Base-by-base conservation (phyloP, 2,797 vertebrate species). In the Rachycentron canadum region DNA sequence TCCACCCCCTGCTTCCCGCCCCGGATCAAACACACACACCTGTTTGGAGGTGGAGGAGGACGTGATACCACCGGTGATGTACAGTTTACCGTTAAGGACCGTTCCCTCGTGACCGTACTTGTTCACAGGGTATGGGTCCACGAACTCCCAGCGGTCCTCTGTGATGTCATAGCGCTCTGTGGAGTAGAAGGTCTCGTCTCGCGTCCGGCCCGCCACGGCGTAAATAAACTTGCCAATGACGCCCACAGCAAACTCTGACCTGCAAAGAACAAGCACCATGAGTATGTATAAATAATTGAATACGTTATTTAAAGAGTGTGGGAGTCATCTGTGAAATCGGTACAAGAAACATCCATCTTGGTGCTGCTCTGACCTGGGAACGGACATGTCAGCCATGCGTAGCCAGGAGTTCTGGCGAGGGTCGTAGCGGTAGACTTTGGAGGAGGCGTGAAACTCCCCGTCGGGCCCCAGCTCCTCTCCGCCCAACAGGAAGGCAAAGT, bases 11-110 rank as follows among this genome's bases (percentile, higher is more conserved):
- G 96, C 96, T 87, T 99, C 98, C 88, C 97, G 97, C 76, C 97
- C 97, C 1, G 98, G 98, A 76, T 99, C 98, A 57, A 99, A 99
- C 56, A 99, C 97, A 0, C 98, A 99, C 67, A 99, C 98, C 94
- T 99, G 98, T 82, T 99, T 99, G 85, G 98, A 99, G 78, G 98
- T 99, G 86, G 98, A 99, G 76, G 98, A 99, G 7, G 98, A 99
- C 23, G 98, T 99, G 94, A 99, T 99, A 73, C 98, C 98, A 52
- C 98, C 98, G 1, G 98, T 99, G 93, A 99, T 98, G 85, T 98
- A 99, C 28, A 99, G 91, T 78, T 98, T 98, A 28, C 97, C 97
- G 62, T 94, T 96, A 11, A 99, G 97, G 47, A 99, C 98, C 3
- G 98, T 99, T 45, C 98, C 98, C 88, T 99, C 98, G 12, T 99